Evolutionary conservation across 2,888 invertebrate genomes (phyloP).

Genomic region (Drosophila prostipennis): DNA sequence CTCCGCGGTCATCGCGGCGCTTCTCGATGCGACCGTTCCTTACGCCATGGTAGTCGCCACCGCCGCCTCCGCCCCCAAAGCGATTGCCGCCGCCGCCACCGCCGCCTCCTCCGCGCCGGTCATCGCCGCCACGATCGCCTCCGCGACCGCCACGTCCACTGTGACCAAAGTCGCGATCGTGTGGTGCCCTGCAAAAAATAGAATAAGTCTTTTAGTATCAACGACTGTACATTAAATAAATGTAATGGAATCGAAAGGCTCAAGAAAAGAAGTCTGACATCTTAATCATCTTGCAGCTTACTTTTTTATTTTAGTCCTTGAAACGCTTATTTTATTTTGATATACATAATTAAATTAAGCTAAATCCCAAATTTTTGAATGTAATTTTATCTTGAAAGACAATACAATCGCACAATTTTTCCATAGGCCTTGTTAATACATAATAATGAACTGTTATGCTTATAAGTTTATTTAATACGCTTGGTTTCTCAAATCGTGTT

Average conservation of each 20-base stretch:
- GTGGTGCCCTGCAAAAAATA: slow-evolving; percentile 77
- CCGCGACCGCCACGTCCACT: slow-evolving; percentile 84
- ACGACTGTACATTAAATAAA: neutral
- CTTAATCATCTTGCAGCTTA: slow-evolving; percentile 4
- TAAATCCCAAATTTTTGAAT: too few species aligned
- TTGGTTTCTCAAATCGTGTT: neutral
- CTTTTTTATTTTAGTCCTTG: neutral
- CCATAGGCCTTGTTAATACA: too few species aligned
- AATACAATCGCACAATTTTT: neutral
- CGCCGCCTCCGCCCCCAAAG: slow-evolving; percentile 85
- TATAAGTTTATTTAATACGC: neutral
- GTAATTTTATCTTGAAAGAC: neutral
- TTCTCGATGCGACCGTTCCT: slow-evolving; percentile 82
- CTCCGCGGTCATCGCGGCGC: slow-evolving; percentile 84
- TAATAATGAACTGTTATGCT: too few species aligned
- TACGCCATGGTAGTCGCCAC: slow-evolving; percentile 88
- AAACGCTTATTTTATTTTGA: too few species aligned
- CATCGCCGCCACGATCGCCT: slow-evolving; percentile 86
- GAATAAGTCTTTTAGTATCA: neutral
- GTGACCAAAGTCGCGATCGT: slow-evolving; percentile 82
- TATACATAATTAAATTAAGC: too few species aligned
- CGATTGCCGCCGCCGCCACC: slow-evolving; percentile 50
- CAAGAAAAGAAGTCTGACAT: slow-evolving; percentile 33
- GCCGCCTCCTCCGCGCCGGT: slow-evolving; percentile 87
- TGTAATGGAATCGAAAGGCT: slow-evolving; percentile 8